Base-by-base conservation (phyloP, 2,888 invertebrate genomes). In the Euphydryas editha region DNA sequence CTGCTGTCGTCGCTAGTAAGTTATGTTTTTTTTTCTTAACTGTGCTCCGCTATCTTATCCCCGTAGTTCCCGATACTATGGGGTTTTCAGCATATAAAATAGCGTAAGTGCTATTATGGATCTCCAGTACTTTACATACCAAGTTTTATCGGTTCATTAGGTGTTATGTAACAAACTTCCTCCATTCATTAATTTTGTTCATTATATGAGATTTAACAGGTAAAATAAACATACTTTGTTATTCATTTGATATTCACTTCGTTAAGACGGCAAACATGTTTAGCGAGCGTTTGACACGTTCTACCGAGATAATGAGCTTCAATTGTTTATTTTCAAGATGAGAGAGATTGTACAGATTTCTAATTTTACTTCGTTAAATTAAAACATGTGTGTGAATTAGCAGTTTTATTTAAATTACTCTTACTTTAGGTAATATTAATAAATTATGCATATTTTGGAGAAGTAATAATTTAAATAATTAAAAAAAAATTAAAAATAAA, bases 1-100 rank as follows among this genome's bases (percentile, higher is more conserved):
- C 75, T 10, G 79, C 87, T 8, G 84, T 89, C 36, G 81, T 85
- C 73, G 86, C 93, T 62, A 94, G 95, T 95, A 79, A 93, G 94
- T 92, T 75, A 62, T 44, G 63, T 62, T 57, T 30, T 30, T 30
- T 7, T n/a, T 30, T 30, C 5, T 8, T 30, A 30, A 30, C 8
- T 30, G 1, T n/a, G n/a, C n/a, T n/a, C n/a, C n/a, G n/a, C n/a
- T n/a, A n/a, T n/a, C n/a, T n/a, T n/a, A n/a, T n/a, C n/a, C n/a
- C n/a, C n/a, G n/a, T n/a, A n/a, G n/a, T n/a, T 30, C 4, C 5
- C 30, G 30, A 30, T 7, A 30, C 8, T 1, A 30, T 30, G 4
- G 30, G 30, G 8, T 7, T 1, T 30, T 8, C 30, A 30, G 30
- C 24, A 6, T 6, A 24, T 7, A 30, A 30, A 30, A 30, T 7